phyloP scores from a whole-genome alignment of 2,797 vertebrate genomes.

The Parambassis ranga region DNA sequence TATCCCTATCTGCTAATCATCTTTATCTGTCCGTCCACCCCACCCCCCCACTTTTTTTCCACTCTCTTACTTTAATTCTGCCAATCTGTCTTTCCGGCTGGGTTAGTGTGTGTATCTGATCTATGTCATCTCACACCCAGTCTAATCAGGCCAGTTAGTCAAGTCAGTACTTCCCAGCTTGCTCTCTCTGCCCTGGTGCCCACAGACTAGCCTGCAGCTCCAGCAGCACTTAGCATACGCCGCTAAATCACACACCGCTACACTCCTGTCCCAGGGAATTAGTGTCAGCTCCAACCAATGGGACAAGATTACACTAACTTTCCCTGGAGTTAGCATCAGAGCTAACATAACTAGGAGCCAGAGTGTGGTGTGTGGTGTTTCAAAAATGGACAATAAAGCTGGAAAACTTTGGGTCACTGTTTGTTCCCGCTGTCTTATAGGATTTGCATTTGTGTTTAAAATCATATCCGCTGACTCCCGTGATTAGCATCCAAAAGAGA shows the following conservation, averaged over 20 bases:
- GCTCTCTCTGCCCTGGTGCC: constrained; percentile 68
- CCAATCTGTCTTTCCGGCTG: constrained; percentile 52
- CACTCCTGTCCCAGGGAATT: constrained; percentile 72
- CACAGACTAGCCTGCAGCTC: constrained; percentile 72
- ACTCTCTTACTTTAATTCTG: constrained; percentile 25
- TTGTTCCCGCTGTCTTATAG: constrained; percentile 9
- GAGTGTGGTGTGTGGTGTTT: constrained; percentile 8
- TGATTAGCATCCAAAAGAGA: constrained; percentile 21
- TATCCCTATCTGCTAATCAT: constrained; percentile 12
- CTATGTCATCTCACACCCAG: constrained; percentile 74
- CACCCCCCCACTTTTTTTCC: no score
- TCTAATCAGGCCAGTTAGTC: constrained; percentile 75
- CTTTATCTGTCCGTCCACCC: constrained; percentile 8
- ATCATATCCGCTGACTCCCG: constrained; percentile 18
- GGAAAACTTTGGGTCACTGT: constrained; percentile 27
- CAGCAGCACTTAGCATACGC: constrained; percentile 78
- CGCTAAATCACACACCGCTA: constrained; percentile 74
- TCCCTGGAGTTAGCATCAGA: constrained; percentile 64
- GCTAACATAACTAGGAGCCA: constrained; percentile 44
- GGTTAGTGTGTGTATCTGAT: constrained; percentile 65
- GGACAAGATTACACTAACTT: constrained; percentile 64
- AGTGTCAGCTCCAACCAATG: constrained; percentile 61
- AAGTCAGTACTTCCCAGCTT: constrained; percentile 66
- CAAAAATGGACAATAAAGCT: constrained; percentile 27
- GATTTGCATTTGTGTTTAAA: constrained; percentile 41